These are phyloP conservation scores for Adelphocoris suturalis DNA, from an alignment of 2,888 invertebrate species.

Conservation along the genomic window DNA sequence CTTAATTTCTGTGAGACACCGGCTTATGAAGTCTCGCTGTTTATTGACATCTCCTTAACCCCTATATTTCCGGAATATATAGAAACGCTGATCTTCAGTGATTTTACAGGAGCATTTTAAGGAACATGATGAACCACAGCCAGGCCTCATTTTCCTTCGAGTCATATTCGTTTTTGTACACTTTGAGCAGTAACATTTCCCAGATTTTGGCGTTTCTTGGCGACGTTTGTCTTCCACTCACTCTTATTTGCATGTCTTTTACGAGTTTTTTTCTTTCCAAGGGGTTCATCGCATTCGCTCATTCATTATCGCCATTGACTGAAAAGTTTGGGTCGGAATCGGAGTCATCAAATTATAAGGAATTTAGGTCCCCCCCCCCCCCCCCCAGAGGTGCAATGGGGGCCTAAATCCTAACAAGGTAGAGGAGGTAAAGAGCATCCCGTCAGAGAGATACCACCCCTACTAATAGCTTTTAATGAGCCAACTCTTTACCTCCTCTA, in stretches of 20 bases:
- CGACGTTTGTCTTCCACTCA: no score
- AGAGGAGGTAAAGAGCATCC: neutral
- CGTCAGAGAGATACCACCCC: no score
- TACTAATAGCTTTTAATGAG: no score
- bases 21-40: neutral
- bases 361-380: no score
- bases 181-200: neutral
- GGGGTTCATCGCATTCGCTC: neutral
- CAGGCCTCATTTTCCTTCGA: conserved; percentile 4
- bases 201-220: neutral
- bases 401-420: neutral
- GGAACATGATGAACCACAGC: neutral
- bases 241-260: no score
- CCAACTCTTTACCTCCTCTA: no score
- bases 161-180: neutral
- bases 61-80: neutral
- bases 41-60: conserved; percentile 1
- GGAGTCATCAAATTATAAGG: no score
- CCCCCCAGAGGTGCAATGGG: no score
- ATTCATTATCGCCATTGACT: neutral
- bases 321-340: no score
- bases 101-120: neutral
- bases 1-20: neutral
- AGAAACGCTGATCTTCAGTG: neutral
- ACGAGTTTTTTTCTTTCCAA: neutral